These are phyloP conservation scores for Albula glossodonta DNA, from an alignment of 2,113 vertebrate genomes.

Conservation along the genomic window DNA sequence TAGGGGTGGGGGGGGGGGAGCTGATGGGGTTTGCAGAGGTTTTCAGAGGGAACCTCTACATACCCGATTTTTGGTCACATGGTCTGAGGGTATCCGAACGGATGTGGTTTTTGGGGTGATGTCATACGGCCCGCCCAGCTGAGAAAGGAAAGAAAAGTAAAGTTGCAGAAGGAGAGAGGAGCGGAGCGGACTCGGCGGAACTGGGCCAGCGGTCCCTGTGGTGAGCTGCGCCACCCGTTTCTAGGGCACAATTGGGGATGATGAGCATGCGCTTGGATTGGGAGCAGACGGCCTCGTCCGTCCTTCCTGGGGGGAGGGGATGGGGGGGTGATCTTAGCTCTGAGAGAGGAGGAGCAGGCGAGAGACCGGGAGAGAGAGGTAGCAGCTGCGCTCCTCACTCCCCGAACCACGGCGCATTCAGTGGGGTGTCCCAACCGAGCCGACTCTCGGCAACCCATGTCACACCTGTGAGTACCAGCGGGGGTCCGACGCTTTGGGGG, in stretches of 20 bases:
- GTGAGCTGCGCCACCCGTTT: slow-evolving; percentile 22
- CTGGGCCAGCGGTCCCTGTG: slow-evolving; percentile 33
- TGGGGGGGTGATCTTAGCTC: background rate
- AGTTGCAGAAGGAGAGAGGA: slow-evolving; percentile 18
- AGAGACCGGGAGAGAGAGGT: background rate
- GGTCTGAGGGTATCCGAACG: background rate
- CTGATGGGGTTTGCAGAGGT: no score
- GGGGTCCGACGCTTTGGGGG: background rate
- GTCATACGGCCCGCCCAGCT: background rate
- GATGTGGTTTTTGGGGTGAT: background rate
- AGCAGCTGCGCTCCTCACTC: slow-evolving; percentile 4
- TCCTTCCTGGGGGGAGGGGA: slow-evolving; percentile 12
- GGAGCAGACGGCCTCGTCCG: slow-evolving; percentile 13
- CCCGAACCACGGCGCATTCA: background rate
- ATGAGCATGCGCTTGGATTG: slow-evolving; percentile 17
- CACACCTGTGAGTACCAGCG: slow-evolving; percentile 1
- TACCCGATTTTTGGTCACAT: background rate
- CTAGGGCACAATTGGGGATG: slow-evolving; percentile 19
- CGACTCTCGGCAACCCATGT: background rate
- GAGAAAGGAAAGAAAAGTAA: slow-evolving; percentile 18
- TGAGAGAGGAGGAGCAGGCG: background rate
- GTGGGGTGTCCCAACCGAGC: slow-evolving; percentile 5
- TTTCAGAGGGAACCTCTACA: background rate
- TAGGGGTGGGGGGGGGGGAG: no score
- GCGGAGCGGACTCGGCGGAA: slow-evolving; percentile 19